Conservation (phyloP, 2,797 vertebrate genomes). For the Rachycentron canadum region DNA sequence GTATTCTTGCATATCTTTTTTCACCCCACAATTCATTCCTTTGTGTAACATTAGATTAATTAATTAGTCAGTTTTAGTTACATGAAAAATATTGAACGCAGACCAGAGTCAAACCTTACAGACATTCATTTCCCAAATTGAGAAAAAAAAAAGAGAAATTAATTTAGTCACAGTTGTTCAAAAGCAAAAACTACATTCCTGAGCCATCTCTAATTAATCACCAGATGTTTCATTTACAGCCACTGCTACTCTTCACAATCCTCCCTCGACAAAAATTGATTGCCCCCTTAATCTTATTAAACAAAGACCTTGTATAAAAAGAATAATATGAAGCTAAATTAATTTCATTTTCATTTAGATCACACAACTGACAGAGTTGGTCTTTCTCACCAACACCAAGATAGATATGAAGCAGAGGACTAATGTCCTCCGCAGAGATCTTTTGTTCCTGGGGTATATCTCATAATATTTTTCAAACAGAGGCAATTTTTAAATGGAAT, state of each 20-base stretch:
- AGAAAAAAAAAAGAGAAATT: not conserved
- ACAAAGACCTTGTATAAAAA: constrained; percentile 50
- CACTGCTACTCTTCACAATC: constrained; percentile 27
- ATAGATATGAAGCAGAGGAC: constrained; percentile 37
- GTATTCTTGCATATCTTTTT: not conserved
- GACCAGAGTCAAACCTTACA: constrained; percentile 8
- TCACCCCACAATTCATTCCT: not conserved
- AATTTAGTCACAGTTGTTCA: constrained; percentile 14
- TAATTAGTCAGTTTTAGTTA: not conserved
- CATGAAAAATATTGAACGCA: not conserved
- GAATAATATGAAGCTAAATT: constrained; percentile 41
- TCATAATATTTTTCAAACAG: constrained; percentile 13
- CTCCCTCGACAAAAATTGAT: constrained; percentile 29
- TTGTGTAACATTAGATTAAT: not conserved
- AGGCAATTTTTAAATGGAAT: not conserved
- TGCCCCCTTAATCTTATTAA: constrained; percentile 48
- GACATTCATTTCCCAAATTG: not conserved
- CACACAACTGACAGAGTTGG: constrained; percentile 40
- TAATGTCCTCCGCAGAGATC: constrained; percentile 26
- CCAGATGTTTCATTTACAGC: constrained; percentile 46
- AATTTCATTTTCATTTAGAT: constrained; percentile 51
- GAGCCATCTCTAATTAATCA: constrained; percentile 35
- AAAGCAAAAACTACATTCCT: constrained; percentile 27
- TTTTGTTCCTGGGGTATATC: constrained; percentile 8
- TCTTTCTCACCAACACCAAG: constrained; percentile 29